Base-by-base conservation (phyloP, 2,113 vertebrate species). In the Capreolus pygargus region DNA sequence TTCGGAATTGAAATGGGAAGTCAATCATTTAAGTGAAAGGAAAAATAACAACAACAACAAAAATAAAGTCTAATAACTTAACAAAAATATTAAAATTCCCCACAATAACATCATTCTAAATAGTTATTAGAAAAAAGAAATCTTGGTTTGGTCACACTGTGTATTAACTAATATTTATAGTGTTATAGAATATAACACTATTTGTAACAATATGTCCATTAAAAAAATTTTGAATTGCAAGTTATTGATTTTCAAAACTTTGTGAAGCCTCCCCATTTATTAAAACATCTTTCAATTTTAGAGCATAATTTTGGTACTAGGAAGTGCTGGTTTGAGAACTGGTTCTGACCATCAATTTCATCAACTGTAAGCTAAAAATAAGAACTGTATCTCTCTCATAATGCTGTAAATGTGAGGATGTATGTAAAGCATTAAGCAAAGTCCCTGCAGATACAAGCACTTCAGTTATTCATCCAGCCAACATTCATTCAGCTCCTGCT, bases 1-100 rank as follows among this genome's bases (percentile, higher is more conserved):
- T 88, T 95, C 15, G 60, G 39, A 97, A 89, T 9, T 93, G 55
- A 93, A 94, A 83, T 36, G 3, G n/a, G 12, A 96, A 94, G 83
- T 92, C 45, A 87, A 60, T 82, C 19, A 81, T 23, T 43, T 86
- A 87, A 91, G 13, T 43, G 11, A 92, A 94, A 83, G 45, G 17
- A 70, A 92, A 97, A 95, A 30, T 55, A 90, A 86, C 10, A 70
- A 95, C 50, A 57, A 25, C 11, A 85, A 2, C 39, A 39, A 86
- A 57, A 60, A 87, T 55, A 50, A 54, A 94, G 30, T 74, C 33
- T 78, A 94, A 74, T 7, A 27, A 33, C 23, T 96, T 76, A 86
- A 60, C 89, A 83, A 6, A 78, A 55, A 74, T 43, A 93, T 39
- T 93, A 91, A 70, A 84, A 86, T 54, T n/a, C 28, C 23, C 19